phyloP scores from a whole-genome alignment of 2,113 vertebrate species.

The Tyrannus savana region DNA sequence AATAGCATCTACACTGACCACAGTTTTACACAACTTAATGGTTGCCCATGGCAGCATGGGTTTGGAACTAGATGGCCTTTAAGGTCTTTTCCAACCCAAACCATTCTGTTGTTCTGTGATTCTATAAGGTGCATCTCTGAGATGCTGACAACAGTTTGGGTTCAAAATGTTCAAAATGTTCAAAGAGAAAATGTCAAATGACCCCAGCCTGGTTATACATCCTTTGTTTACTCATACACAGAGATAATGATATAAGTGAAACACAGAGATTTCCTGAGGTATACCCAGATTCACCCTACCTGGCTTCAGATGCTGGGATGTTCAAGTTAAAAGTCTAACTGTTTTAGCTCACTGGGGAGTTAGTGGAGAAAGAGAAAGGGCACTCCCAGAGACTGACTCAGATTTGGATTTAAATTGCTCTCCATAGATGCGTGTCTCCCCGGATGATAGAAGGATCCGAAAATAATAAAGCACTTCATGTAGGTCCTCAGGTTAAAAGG shows the following conservation, averaged over 20 bases:
- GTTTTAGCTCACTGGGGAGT: not conserved
- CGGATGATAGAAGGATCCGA: not conserved
- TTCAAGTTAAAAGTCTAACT: not conserved
- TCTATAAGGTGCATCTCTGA: not conserved
- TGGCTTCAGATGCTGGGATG: not conserved
- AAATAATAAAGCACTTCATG: not conserved
- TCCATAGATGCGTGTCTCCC: not conserved
- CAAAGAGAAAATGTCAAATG: not conserved
- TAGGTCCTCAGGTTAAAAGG: not conserved
- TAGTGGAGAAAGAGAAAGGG: not conserved
- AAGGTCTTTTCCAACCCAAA: not conserved
- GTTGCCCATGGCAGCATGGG: not conserved
- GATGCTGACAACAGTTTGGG: not conserved
- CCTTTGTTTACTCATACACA: not conserved
- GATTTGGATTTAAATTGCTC: not conserved
- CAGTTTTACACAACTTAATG: not conserved
- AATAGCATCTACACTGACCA: not conserved
- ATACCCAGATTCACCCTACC: not conserved
- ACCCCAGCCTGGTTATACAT: not conserved
- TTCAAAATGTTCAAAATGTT: no score
- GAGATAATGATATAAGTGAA: not conserved
- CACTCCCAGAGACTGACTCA: not conserved
- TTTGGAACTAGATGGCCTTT: not conserved
- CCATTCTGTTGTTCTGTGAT: not conserved
- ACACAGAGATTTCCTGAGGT: not conserved